These are phyloP conservation scores for Helleia helle DNA, from an alignment of 2,888 invertebrate species.

Conservation along the genomic window DNA sequence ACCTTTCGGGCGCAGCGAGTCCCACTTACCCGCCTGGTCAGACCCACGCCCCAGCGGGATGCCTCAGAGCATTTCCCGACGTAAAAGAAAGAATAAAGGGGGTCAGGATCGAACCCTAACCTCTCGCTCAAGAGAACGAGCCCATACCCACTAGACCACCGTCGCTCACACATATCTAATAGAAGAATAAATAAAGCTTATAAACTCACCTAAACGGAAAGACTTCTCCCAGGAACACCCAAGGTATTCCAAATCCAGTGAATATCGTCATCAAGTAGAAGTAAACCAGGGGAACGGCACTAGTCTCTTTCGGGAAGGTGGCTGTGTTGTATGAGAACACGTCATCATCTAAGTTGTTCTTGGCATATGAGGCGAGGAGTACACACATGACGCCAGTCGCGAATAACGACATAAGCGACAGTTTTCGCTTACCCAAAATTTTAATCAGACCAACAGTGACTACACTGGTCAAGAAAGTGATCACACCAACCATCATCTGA, in stretches of 20 bases:
- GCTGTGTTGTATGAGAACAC: constrained; percentile 56
- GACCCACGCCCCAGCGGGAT: too few relatives aligned
- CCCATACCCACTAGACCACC: too few relatives aligned
- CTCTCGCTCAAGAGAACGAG: too few relatives aligned
- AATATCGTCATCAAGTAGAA: constrained; percentile 52
- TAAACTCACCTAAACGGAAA: constrained; percentile 72
- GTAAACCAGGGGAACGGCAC: constrained; percentile 46
- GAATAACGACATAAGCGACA: constrained; percentile 53
- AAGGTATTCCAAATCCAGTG: constrained; percentile 60
- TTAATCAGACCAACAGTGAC: constrained; percentile 52
- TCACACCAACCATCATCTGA: constrained; percentile 61
- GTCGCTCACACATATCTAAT: too few relatives aligned
- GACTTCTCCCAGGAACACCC: constrained; percentile 73
- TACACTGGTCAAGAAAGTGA: constrained; percentile 54
- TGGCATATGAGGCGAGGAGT: constrained; percentile 58
- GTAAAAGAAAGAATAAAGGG: too few relatives aligned
- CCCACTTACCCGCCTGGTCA: too few relatives aligned
- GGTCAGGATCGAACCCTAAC: too few relatives aligned
- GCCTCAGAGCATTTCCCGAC: too few relatives aligned
- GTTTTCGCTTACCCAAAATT: constrained; percentile 58
- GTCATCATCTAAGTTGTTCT: constrained; percentile 33
- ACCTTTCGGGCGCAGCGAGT: too few relatives aligned
- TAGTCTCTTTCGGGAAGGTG: constrained; percentile 50
- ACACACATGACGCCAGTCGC: constrained; percentile 50
- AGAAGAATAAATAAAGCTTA: too few relatives aligned